Evolutionary conservation across 2,113 vertebrate genomes (phyloP).

Genomic region (Eudyptes chrysolophus): DNA sequence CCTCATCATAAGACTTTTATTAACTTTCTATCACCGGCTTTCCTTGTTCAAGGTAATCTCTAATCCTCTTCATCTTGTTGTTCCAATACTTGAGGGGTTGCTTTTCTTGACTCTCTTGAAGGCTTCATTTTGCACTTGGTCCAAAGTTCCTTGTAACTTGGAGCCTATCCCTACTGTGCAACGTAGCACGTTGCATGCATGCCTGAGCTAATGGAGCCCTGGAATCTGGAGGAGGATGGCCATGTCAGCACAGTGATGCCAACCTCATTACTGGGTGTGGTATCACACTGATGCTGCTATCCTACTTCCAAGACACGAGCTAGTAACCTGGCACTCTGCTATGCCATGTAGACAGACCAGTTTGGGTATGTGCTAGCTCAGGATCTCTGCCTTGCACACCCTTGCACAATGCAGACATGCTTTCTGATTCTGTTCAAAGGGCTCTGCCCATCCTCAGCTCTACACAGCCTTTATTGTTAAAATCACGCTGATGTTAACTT

Average conservation of each 20-base stretch:
- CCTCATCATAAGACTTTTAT: background rate
- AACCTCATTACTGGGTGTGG: slow-evolving; percentile 14
- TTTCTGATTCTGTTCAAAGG: slow-evolving; percentile 10
- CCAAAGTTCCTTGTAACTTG: background rate
- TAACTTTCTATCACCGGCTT: background rate
- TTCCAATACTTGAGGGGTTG: background rate
- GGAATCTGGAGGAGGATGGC: background rate
- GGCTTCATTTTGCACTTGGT: background rate
- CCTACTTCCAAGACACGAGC: background rate
- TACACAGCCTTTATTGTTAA: background rate
- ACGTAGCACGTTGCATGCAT: background rate
- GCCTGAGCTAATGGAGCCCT: background rate
- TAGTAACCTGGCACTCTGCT: background rate
- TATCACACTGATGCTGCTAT: background rate
- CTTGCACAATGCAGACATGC: background rate
- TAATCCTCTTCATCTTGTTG: background rate
- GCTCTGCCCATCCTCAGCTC: background rate
- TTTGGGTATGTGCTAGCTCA: slow-evolving; percentile 41
- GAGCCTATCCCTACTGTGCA: background rate
- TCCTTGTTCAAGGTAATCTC: background rate
- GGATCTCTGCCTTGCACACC: background rate
- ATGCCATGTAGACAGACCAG: slow-evolving; percentile 33
- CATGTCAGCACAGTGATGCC: slow-evolving; percentile 18
- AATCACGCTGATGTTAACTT: background rate
- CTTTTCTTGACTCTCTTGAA: background rate